phyloP scores from a whole-genome alignment of 2,888 invertebrate species.

The Bugulina stolonifera region DNA sequence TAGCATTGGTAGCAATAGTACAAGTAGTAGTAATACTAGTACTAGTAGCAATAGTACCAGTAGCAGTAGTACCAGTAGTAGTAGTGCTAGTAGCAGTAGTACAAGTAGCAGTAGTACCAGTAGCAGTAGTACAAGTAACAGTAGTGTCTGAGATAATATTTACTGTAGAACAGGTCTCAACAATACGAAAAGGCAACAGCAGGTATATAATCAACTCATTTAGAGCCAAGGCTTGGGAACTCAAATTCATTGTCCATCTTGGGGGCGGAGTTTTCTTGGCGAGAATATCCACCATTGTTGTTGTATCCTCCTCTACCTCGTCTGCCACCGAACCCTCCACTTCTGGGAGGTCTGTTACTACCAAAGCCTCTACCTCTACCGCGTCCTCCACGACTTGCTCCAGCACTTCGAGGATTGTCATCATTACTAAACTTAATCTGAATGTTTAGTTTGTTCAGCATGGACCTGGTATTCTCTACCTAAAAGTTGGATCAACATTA shows the following conservation, averaged over 20 bases:
- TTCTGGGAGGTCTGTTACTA: background rate
- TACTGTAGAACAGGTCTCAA: too few species aligned
- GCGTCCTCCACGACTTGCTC: background rate
- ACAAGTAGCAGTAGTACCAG: too few species aligned
- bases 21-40: too few species aligned
- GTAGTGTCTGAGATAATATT: too few species aligned
- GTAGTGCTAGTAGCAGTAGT: too few species aligned
- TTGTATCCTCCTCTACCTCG: background rate
- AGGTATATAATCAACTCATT: too few species aligned
- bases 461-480: background rate
- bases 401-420: background rate
- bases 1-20: too few species aligned
- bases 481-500: background rate
- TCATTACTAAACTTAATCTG: slow-evolving; percentile 2
- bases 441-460: slow-evolving; percentile 15
- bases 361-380: slow-evolving; percentile 15
- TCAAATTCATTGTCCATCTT: slow-evolving; percentile 93
- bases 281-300: background rate
- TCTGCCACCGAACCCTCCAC: background rate
- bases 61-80: too few species aligned
- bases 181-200: too few species aligned
- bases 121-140: too few species aligned
- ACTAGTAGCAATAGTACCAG: too few species aligned
- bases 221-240: slow-evolving; percentile 71
- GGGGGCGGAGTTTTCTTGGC: slow-evolving; percentile 57